Evolutionary conservation across 1,140 invertebrate species (phyloP).

Genomic region (Arctopsyche grandis): DNA sequence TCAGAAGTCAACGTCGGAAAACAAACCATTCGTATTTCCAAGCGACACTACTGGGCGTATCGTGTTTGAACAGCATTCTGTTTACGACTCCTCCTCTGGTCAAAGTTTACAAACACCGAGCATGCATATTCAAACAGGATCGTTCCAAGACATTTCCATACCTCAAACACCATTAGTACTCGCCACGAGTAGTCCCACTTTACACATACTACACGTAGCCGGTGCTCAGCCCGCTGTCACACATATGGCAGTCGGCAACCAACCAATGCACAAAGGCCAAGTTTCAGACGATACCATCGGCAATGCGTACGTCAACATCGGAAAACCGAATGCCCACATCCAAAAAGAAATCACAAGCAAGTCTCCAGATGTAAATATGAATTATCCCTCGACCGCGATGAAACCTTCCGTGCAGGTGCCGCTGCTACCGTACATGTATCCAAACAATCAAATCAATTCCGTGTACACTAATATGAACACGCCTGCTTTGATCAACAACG

Average conservation of each 20-base stretch:
- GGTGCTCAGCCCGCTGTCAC: constrained; percentile 50
- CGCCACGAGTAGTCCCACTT: constrained; percentile 39
- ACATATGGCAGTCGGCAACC: constrained; percentile 51
- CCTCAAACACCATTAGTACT: constrained; percentile 41
- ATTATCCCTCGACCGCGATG: neutral
- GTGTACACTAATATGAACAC: constrained; percentile 43
- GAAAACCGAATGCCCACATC: constrained; percentile 61
- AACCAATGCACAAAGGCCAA: constrained; percentile 59
- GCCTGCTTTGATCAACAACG: constrained; percentile 45
- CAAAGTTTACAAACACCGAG: constrained; percentile 21
- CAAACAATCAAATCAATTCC: constrained; percentile 51
- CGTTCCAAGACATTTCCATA: constrained; percentile 20
- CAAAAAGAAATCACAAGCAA: constrained; percentile 53
- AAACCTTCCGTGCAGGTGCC: constrained; percentile 44
- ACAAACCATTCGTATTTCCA: constrained; percentile 49
- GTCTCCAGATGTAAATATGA: constrained; percentile 20
- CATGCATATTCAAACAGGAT: neutral
- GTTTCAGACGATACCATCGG: constrained; percentile 60
- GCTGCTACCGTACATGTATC: constrained; percentile 36
- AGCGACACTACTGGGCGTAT: constrained; percentile 48
- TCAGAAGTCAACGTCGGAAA: constrained; percentile 28
- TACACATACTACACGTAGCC: constrained; percentile 51
- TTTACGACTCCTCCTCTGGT: constrained; percentile 31
- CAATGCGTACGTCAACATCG: constrained; percentile 62
- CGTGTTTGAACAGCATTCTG: constrained; percentile 53